These are phyloP conservation scores for Chromobotia macracanthus DNA, from an alignment of 2,797 vertebrate species.

Conservation along the genomic window DNA sequence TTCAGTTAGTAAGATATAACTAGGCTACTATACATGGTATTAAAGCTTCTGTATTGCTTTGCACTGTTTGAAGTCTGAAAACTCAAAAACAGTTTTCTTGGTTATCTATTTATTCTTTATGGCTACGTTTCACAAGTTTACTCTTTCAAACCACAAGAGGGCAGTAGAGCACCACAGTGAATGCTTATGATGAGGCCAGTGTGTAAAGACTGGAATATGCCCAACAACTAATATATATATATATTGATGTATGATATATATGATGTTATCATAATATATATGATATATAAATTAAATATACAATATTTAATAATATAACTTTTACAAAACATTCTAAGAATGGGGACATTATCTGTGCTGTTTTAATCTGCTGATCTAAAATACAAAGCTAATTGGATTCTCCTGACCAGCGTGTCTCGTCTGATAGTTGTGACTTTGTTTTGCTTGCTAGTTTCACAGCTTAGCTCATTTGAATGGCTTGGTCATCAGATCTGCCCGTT, in stretches of 20 bases:
- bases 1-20: no score
- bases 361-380: background rate
- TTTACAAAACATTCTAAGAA: no score
- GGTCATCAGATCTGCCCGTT: background rate
- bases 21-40: background rate
- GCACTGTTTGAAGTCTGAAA: no score
- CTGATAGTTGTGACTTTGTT: background rate
- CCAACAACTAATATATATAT: no score
- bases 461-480: background rate
- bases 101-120: no score
- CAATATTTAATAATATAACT: no score
- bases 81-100: no score
- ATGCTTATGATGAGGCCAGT: background rate
- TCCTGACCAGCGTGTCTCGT: background rate
- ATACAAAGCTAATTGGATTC: background rate
- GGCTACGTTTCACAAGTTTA: background rate
- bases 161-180: constrained; percentile 1
- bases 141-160: constrained; percentile 9
- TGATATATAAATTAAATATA: no score
- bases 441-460: background rate
- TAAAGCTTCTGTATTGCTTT: no score
- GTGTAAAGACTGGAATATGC: background rate
- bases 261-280: no score
- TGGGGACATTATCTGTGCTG: no score
- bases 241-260: no score